Evolutionary conservation across 2,888 invertebrate genomes (phyloP), one percentile per base, ranked within the genome.

Genomic region (Lasius platythorax): DNA sequence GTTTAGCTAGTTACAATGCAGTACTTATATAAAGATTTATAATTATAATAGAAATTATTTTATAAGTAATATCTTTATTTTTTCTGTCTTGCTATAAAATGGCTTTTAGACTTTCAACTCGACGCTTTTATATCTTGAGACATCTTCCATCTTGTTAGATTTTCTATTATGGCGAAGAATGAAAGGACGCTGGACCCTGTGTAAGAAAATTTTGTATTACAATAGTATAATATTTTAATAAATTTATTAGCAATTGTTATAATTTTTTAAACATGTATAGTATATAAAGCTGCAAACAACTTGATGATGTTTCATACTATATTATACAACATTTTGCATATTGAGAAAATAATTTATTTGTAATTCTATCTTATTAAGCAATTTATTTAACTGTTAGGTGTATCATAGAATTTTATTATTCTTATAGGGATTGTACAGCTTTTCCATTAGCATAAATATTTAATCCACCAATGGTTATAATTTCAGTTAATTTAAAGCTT

Each of bases 191-290:
- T 5, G 5, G 12, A 61, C 11, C 0, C 3, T 28, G 40, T 61
- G 74, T 74, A 61, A 61, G 61, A 43, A 61, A 74, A 61, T 1
- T 74, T 74, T 40, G 37, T n/a, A 40, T 28, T 28, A 30, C 28
- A 0, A 43, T 43, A 61, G 18, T 28, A 23, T 23, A 23, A 74
- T 2, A 37, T 72, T 53, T n/a, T 33, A 37, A 37, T 15, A 11
- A 33, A 28, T 18, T 33, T 3, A 33, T 46, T 6, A 18, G 15
- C 15, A 18, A 46, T n/a, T 12, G 11, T 33, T 6, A 70, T 30
- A n/a, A 2, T 53, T 53, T 30, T 70, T 2, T n/a, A 23, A 23
- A 23, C n/a, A 30, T 53, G 28, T 28, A 53, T 33, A 37, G 3
- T 1, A 46, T 15, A 46, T n/a, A 68, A 46, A 53, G 50, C 8